Percentiles rank a stretch among this genome's conserved stretches.
These are phyloP conservation scores for Neotragus pygmaeus DNA, from an alignment of 2,113 vertebrate genomes.

Conservation along the genomic window DNA sequence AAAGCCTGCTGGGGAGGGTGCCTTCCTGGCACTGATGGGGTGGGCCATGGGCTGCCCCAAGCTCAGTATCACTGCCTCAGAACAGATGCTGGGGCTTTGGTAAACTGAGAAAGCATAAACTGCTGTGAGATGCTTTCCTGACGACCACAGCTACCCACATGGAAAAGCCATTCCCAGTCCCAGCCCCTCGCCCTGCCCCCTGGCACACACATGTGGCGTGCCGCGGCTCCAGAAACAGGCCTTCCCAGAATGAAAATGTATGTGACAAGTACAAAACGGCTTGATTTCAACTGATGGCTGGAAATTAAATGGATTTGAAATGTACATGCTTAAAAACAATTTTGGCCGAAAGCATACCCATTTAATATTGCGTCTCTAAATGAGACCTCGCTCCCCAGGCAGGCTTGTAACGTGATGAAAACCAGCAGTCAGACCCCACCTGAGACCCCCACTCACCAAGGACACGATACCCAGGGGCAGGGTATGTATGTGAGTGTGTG, in stretches of 20 bases:
- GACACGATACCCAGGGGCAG: neutral
- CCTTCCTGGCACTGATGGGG: neutral
- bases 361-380: neutral
- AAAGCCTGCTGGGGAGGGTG: neutral
- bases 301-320: constrained; percentile 39
- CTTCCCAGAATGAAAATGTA: constrained; percentile 36
- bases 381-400: neutral
- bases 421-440: constrained; percentile 4
- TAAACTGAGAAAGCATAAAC: constrained; percentile 28
- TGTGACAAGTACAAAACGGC: neutral
- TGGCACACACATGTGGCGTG: constrained; percentile 7
- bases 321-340: neutral
- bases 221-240: constrained; percentile 17
- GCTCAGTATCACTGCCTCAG: neutral
- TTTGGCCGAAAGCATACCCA: neutral
- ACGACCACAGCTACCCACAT: neutral
- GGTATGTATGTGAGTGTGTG: neutral
- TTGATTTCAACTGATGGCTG: neutral
- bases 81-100: neutral
- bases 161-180: neutral
- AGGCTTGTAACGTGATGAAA: neutral
- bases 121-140: neutral
- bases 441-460: neutral
- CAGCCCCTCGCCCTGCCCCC: neutral
- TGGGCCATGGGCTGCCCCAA: neutral